phyloP scores from a whole-genome alignment of 2,888 invertebrate species.

The Diogma glabrata region DNA sequence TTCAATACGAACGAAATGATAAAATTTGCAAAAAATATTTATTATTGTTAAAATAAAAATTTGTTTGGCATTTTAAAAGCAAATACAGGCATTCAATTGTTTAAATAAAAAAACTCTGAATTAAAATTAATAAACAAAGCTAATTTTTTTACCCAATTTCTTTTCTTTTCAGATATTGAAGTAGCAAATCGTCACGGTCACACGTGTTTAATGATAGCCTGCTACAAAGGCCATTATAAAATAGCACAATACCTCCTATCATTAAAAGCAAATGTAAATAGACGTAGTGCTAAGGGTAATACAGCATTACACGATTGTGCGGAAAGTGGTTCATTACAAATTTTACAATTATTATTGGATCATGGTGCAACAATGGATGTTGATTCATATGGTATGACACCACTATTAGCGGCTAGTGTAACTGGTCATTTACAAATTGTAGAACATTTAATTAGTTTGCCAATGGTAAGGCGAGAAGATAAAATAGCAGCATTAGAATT shows the following conservation, averaged over 20 bases:
- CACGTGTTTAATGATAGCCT: constrained; percentile 96
- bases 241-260: constrained; percentile 83
- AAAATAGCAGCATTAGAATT: constrained; percentile 84
- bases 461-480: constrained; percentile 63
- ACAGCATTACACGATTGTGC: constrained; percentile 98
- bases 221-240: constrained; percentile 86
- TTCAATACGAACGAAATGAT: too few species aligned
- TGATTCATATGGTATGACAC: constrained; percentile 95
- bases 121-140: too few species aligned
- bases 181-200: constrained; percentile 92
- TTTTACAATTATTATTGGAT: constrained; percentile 75
- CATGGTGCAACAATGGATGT: constrained; percentile 88
- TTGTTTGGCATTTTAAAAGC: too few species aligned
- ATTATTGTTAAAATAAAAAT: too few species aligned
- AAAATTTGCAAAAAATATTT: too few species aligned
- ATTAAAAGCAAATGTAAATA: constrained; percentile 81
- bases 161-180: constrained; percentile 65
- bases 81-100: neutral
- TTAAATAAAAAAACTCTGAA: constrained; percentile 4
- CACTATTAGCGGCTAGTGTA: constrained; percentile 83
- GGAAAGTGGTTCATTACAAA: constrained; percentile 87
- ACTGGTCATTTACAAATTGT: constrained; percentile 90
- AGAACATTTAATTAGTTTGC: constrained; percentile 72
- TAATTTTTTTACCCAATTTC: too few species aligned
- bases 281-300: constrained; percentile 80